Percentiles rank a stretch among this genome's conserved stretches.
phyloP scores from a whole-genome alignment of 2,797 vertebrate species.

The Bufotes viridis region DNA sequence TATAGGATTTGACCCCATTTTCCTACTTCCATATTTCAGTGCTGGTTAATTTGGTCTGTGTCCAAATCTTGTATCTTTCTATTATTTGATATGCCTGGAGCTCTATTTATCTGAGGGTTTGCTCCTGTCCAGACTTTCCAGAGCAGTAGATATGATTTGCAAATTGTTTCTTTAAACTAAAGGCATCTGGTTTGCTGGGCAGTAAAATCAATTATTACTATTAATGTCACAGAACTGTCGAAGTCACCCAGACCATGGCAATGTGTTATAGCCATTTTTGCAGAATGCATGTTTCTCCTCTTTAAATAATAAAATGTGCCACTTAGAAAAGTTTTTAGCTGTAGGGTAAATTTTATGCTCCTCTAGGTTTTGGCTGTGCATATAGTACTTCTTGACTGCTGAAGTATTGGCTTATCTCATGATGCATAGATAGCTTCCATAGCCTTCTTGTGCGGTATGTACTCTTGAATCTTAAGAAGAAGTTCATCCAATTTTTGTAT shows the following conservation, averaged over 20 bases:
- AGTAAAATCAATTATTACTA: slow-evolving; percentile 63
- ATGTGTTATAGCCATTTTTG: slow-evolving; percentile 56
- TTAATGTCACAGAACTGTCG: slow-evolving; percentile 56
- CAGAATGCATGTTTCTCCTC: slow-evolving; percentile 53
- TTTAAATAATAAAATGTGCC: slow-evolving; percentile 60
- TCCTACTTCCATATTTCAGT: slow-evolving; percentile 56
- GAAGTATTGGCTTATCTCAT: slow-evolving; percentile 52
- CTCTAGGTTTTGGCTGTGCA: slow-evolving; percentile 50
- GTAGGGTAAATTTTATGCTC: slow-evolving; percentile 61
- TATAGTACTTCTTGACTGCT: slow-evolving; percentile 48
- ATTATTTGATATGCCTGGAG: slow-evolving; percentile 44
- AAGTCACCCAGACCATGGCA: slow-evolving; percentile 56
- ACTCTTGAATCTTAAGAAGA: slow-evolving; percentile 26
- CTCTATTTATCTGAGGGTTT: slow-evolving; percentile 42
- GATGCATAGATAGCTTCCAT: slow-evolving; percentile 41
- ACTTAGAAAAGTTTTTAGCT: slow-evolving; percentile 57
- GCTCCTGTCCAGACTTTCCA: slow-evolving; percentile 55
- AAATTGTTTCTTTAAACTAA: slow-evolving; percentile 62
- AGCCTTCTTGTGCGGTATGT: slow-evolving; percentile 13
- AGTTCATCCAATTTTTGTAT: slow-evolving; percentile 21
- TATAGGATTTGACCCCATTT: slow-evolving; percentile 57
- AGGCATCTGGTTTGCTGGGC: slow-evolving; percentile 63
- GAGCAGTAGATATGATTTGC: slow-evolving; percentile 54
- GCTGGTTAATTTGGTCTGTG: slow-evolving; percentile 61
- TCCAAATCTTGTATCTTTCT: slow-evolving; percentile 33